A percentile compares a stretch with the other conserved stretches of the same genome.
Evolutionary conservation across 2,888 invertebrate species (phyloP).

Genomic region (Ormyrus rosae): DNA sequence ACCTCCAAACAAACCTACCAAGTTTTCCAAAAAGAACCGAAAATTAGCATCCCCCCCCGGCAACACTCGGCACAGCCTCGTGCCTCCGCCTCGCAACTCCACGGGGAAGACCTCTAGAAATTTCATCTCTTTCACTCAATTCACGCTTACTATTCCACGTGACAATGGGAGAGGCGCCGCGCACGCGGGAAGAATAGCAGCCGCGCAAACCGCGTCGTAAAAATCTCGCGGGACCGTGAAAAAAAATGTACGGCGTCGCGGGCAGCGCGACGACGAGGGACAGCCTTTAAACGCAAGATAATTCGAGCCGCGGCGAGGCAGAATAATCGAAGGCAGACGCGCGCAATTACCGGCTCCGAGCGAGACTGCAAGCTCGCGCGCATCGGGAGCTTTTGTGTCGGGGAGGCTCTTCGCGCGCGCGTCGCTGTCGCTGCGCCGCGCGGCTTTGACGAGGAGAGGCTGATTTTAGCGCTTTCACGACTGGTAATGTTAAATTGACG

Average conservation of each 20-base stretch:
- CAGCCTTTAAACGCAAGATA: slow-evolving; percentile 15
- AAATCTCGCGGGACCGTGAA: slow-evolving; percentile 23
- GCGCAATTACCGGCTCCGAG: slow-evolving; percentile 26
- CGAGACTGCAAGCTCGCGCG: background rate
- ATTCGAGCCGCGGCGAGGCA: background rate
- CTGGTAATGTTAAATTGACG: no score
- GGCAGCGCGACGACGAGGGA: background rate
- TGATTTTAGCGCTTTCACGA: no score
- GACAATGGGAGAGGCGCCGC: slow-evolving; percentile 6
- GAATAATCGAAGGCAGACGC: slow-evolving; percentile 30
- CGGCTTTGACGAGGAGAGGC: background rate
- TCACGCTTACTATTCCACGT: background rate
- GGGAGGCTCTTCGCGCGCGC: background rate
- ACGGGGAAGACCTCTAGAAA: no score
- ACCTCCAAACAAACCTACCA: no score
- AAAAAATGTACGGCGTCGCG: background rate
- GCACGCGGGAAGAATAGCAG: slow-evolving; percentile 20
- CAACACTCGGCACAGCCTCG: no score
- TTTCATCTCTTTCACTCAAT: background rate
- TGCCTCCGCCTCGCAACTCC: no score
- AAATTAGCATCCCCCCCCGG: no score
- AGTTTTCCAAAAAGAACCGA: no score
- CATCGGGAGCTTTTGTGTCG: background rate
- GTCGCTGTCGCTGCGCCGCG: background rate
- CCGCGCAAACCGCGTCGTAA: background rate